These are phyloP conservation scores for Cantharis nigra DNA, from an alignment of 2,888 invertebrate species.

Conservation along the genomic window DNA sequence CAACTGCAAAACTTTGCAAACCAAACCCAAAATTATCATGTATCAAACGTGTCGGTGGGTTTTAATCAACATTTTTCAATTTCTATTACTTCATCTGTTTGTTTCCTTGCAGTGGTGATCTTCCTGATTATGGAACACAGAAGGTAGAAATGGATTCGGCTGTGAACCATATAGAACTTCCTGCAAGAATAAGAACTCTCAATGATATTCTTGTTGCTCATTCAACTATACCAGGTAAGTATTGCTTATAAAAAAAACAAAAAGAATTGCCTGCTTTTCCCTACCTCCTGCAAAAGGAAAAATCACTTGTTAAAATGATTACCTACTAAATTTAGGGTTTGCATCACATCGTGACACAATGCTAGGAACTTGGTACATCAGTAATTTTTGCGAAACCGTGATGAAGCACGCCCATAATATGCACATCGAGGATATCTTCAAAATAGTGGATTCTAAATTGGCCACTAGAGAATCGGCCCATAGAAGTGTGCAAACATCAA, in stretches of 20 bases:
- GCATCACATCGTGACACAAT: slow-evolving; percentile 64
- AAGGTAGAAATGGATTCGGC: slow-evolving; percentile 33
- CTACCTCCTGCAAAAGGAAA: no score
- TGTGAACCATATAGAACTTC: slow-evolving; percentile 8
- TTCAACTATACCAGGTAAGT: slow-evolving; percentile 62
- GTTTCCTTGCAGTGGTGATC: slow-evolving; percentile 43
- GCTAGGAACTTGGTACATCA: slow-evolving; percentile 73
- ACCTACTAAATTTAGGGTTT: slow-evolving; percentile 55
- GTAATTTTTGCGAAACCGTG: slow-evolving; percentile 67
- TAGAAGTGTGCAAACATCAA: slow-evolving; percentile 63
- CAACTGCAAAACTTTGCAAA: slow-evolving; percentile 59
- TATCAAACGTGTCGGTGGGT: slow-evolving; percentile 70
- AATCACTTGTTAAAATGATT: no score
- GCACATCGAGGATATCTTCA: slow-evolving; percentile 67
- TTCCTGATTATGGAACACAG: slow-evolving; percentile 40
- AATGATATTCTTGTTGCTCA: slow-evolving; percentile 68
- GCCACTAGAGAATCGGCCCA: slow-evolving; percentile 48
- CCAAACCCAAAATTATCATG: slow-evolving; percentile 72
- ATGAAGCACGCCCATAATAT: slow-evolving; percentile 66
- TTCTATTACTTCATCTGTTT: not conserved
- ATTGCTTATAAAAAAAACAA: no score
- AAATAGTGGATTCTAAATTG: slow-evolving; percentile 62
- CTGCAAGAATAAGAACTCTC: slow-evolving; percentile 41
- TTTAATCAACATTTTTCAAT: not conserved
- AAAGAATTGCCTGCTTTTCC: no score